These are phyloP conservation scores for Cavia porcellus DNA, from an alignment of 2,113 vertebrate species.

Conservation along the genomic window DNA sequence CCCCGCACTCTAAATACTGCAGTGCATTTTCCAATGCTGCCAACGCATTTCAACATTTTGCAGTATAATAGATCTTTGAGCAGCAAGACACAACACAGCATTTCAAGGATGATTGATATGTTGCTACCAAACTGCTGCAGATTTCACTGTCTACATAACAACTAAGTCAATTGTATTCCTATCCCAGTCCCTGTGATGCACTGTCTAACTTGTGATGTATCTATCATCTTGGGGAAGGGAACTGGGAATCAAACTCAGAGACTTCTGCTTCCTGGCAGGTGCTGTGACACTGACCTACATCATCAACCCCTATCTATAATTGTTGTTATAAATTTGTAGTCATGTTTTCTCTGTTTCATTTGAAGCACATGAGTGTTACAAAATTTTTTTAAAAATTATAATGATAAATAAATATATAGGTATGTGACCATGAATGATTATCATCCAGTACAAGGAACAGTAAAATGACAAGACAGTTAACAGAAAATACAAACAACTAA, in stretches of 20 bases:
- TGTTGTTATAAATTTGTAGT: neutral
- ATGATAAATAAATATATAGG: neutral
- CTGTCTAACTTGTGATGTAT: neutral
- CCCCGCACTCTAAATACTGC: rapidly evolving
- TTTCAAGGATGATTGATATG: neutral
- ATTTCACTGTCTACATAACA: neutral
- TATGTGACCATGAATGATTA: neutral
- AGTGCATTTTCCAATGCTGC: neutral
- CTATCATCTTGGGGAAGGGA: neutral
- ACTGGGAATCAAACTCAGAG: too few relatives aligned
- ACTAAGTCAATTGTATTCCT: constrained; percentile 55
- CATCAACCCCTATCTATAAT: neutral
- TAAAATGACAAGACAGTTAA: neutral
- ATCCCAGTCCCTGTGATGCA: constrained; percentile 5
- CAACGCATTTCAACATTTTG: neutral
- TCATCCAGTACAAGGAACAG: neutral
- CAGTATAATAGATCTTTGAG: constrained; percentile 20
- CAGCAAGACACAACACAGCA: constrained; percentile 30
- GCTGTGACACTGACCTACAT: too few relatives aligned
- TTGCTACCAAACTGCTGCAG: neutral
- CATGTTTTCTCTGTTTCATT: constrained; percentile 14
- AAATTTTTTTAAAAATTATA: neutral
- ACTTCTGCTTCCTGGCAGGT: too few relatives aligned
- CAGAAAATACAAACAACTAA: neutral
- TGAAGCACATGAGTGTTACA: neutral